These are phyloP conservation scores for Julus scanicus DNA, from an alignment of 2,888 invertebrate species.

Conservation along the genomic window DNA sequence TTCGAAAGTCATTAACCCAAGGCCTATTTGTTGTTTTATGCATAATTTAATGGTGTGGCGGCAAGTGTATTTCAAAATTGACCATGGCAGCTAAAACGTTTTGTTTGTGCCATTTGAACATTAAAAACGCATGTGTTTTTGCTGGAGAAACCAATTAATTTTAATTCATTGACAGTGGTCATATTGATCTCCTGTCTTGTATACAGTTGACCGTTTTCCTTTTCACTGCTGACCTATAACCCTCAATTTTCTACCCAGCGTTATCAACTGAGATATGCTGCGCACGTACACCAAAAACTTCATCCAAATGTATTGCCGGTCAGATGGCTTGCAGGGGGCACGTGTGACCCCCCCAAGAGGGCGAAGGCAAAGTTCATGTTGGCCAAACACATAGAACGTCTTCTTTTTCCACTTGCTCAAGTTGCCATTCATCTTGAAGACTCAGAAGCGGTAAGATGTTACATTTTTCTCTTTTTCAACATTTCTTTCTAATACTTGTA, in stretches of 20 bases:
- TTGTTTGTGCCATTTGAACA: background rate
- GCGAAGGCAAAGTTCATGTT: background rate
- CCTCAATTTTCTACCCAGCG: background rate
- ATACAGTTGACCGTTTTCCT: background rate
- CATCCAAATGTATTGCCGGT: conserved; percentile 4
- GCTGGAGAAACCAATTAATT: background rate
- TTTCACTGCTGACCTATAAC: conserved; percentile 3
- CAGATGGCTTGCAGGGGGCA: background rate
- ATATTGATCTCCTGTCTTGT: background rate
- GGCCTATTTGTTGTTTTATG: background rate
- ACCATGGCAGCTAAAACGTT: background rate
- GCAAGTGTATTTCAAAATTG: background rate
- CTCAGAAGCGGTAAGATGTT: conserved; percentile 22
- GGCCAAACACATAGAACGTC: background rate
- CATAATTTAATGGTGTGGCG: background rate
- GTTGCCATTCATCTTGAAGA: conserved; percentile 23
- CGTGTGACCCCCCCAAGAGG: background rate
- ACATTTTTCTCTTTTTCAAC: background rate
- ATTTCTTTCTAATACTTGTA: too few species aligned
- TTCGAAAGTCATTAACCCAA: background rate
- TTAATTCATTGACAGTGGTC: too few species aligned
- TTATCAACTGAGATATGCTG: background rate
- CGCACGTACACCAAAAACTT: background rate
- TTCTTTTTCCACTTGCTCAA: background rate
- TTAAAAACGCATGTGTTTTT: background rate